Conservation (phyloP, 2,888 invertebrate species). For the Corbicula japonica region DNA sequence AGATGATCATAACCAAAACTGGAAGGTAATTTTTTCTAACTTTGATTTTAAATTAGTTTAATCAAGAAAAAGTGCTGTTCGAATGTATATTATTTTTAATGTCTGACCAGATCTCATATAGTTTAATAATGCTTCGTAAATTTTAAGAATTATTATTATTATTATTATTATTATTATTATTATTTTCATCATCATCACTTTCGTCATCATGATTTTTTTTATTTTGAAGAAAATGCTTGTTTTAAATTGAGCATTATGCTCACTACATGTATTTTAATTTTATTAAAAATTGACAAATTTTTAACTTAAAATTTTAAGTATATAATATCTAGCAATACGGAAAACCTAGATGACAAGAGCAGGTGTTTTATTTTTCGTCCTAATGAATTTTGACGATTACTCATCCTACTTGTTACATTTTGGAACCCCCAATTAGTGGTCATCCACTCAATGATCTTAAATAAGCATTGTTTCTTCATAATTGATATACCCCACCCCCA, state of each 20-base stretch:
- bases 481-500: constrained; percentile 25
- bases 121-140: neutral
- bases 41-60: constrained; percentile 4
- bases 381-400: constrained; percentile 18
- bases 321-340: too few relatives aligned
- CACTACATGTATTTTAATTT: neutral
- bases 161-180: constrained; percentile 15
- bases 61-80: neutral
- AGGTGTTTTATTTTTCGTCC: constrained; percentile 10
- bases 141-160: too few relatives aligned
- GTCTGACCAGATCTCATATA: neutral
- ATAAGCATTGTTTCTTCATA: constrained; percentile 37
- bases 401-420: constrained; percentile 28
- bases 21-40: constrained; percentile 92
- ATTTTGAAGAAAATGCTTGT: too few relatives aligned
- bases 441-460: constrained; percentile 31
- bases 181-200: constrained; percentile 1
- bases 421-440: constrained; percentile 33
- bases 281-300: constrained; percentile 5
- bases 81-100: neutral
- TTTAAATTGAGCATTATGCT: neutral
- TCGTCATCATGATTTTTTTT: constrained; percentile 16
- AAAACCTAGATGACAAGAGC: too few relatives aligned
- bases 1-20: constrained; percentile 99
- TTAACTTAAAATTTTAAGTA: too few relatives aligned